Evolutionary conservation across 2,113 vertebrate species (phyloP).

Genomic region (Dasyurus viverrinus): DNA sequence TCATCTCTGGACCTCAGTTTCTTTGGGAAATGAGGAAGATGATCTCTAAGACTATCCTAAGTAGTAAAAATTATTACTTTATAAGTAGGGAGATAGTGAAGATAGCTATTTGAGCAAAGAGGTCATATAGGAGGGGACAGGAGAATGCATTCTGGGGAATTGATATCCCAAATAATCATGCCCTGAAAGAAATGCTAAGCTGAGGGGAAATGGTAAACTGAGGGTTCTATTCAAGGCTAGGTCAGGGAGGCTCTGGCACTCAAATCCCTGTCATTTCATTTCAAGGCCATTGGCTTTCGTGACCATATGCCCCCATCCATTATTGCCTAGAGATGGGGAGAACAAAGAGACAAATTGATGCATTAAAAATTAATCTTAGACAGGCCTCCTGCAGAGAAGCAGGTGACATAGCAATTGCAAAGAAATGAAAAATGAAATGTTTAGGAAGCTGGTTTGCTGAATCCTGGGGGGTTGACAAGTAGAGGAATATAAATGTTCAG

Average conservation of each 20-base stretch:
- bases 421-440: background rate
- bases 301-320: background rate
- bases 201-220: background rate
- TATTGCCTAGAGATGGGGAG: background rate
- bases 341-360: background rate
- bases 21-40: background rate
- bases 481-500: background rate
- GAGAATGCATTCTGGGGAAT: no score
- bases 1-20: background rate
- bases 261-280: no score
- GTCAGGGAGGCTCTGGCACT: background rate
- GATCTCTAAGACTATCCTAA: background rate
- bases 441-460: background rate
- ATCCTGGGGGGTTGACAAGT: background rate
- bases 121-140: no score
- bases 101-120: background rate
- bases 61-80: background rate
- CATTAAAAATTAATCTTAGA: background rate
- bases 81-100: background rate
- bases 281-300: background rate
- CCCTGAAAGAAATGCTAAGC: background rate
- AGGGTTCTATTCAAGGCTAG: background rate
- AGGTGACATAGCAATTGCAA: background rate
- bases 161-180: background rate
- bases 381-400: constrained; percentile 1